These are phyloP conservation scores for Volucella bombylans DNA, from an alignment of 2,888 invertebrate genomes.

Conservation along the genomic window DNA sequence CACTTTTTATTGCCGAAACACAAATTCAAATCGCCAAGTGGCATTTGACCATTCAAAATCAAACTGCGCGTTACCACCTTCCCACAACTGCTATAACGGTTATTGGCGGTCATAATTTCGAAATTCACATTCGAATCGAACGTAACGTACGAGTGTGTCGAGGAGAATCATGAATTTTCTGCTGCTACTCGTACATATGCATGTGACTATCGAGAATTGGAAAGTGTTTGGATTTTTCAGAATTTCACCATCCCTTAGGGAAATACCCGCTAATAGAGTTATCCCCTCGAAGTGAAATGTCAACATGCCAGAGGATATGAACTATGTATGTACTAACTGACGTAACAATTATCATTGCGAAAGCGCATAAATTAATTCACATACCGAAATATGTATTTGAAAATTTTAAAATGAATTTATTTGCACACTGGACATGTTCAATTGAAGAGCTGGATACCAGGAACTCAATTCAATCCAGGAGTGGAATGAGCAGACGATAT, in stretches of 20 bases:
- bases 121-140: no score
- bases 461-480: not conserved
- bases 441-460: not conserved
- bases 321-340: not conserved
- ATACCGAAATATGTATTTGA: not conserved
- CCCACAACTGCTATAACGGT: no score
- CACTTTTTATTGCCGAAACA: no score
- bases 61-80: no score
- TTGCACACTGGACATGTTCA: constrained; percentile 13
- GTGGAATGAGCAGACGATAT: no score
- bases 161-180: no score
- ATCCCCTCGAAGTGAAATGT: constrained; percentile 36
- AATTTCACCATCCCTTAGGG: constrained; percentile 15
- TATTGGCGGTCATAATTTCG: no score
- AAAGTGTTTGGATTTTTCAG: not conserved
- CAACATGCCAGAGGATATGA: not conserved
- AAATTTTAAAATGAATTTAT: constrained; percentile 36
- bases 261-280: constrained; percentile 52
- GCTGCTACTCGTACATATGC: no score
- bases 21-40: no score
- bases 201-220: not conserved
- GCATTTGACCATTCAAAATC: no score
- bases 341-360: constrained; percentile 49
- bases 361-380: constrained; percentile 55
- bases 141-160: no score